Evolutionary conservation across 2,888 invertebrate genomes (phyloP), one percentile per base, ranked within the genome.

Genomic region (Camponotus fellah): DNA sequence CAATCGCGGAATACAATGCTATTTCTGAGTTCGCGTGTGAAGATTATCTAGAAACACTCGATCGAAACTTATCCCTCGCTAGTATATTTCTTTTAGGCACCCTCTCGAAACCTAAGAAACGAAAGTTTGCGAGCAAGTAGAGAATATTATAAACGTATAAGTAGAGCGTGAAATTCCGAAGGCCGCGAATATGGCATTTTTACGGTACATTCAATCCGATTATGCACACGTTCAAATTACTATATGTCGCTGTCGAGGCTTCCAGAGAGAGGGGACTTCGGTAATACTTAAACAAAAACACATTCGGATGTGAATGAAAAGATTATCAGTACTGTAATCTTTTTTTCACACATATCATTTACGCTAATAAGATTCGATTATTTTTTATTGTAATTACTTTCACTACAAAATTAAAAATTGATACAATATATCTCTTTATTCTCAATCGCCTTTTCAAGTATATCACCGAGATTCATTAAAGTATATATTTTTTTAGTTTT

Each of bases 121-220:
- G 90, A 89, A 90, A 89, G 89, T 90, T 72, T 34, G 58, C 83
- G 37, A 82, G 83, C 53, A 79, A 79, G 76, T 76, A 26, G 62
- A 80, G 85, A 80, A 85, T 76, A 72, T 80, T 64, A 56, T 81
- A 72, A 68, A 71, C 53, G 21, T 65, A 40, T 66, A 92, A 92
- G 87, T 91, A 87, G 92, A 92, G 91, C 91, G 77, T 91, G 90
- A 90, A 91, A 88, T 88, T 77, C 72, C 85, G 89, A 88, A 91
- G 91, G 90, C 85, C 86, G 85, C 66, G 69, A 80, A 75, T 86
- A 81, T 84, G 87, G 79, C 81, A 85, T 87, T 89, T 89, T 88
- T 88, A 83, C 83, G 82, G 83, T 85, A 90, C 86, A 84, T 86
- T 86, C 83, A 82, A 85, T 82, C 68, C 49, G 40, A 81, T 88